Conservation (phyloP, 2,113 vertebrate genomes). For the Gymnarchus niloticus region DNA sequence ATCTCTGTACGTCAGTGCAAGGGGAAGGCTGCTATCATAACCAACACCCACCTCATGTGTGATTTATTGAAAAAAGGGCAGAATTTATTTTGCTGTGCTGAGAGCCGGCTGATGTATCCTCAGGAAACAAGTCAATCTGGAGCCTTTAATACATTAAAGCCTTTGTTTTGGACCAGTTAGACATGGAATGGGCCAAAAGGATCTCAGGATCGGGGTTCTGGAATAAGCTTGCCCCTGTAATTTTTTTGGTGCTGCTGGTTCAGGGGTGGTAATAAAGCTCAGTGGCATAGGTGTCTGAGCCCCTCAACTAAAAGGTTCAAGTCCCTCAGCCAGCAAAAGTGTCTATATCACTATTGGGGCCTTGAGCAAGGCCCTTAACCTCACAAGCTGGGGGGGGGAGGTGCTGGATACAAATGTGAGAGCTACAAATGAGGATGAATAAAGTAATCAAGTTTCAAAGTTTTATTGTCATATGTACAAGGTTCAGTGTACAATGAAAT, state of each 20-base stretch:
- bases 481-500: too few species aligned
- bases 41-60: slow-evolving; percentile 52
- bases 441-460: too few species aligned
- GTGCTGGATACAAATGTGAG: too few species aligned
- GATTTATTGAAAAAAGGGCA: slow-evolving; percentile 63
- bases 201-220: neutral
- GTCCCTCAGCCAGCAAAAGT: too few species aligned
- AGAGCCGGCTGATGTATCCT: slow-evolving; percentile 64
- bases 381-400: too few species aligned
- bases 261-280: neutral
- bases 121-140: slow-evolving; percentile 56
- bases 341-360: too few species aligned
- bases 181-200: neutral
- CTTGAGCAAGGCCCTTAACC: too few species aligned
- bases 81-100: slow-evolving; percentile 64
- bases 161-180: slow-evolving; percentile 10
- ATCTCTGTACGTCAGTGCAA: slow-evolving; percentile 85
- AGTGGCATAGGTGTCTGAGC: neutral
- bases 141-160: slow-evolving; percentile 52
- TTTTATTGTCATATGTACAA: too few species aligned
- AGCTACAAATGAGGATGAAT: too few species aligned
- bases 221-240: neutral
- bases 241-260: neutral
- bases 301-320: too few species aligned
- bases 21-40: slow-evolving; percentile 83